A percentile compares a stretch with the other conserved stretches of the same genome.
Evolutionary conservation across 2,888 invertebrate genomes (phyloP).

Genomic region (Tupiocoris notatus): DNA sequence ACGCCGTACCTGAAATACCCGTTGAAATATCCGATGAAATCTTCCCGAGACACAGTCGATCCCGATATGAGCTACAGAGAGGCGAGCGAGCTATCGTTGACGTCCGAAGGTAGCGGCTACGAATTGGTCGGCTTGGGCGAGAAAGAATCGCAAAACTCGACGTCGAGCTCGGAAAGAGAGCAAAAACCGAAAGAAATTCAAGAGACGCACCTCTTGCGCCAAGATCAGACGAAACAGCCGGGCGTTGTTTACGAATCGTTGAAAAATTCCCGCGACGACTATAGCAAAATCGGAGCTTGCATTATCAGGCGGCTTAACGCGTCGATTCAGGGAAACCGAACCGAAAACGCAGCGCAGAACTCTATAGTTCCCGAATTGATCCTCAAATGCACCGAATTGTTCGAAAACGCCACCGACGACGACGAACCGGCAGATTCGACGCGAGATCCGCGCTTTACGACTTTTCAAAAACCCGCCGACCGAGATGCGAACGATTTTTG

Average conservation of each 20-base stretch:
- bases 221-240: neutral
- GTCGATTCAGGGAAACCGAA: neutral
- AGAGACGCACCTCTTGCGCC: neutral
- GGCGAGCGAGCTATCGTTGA: neutral
- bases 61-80: neutral
- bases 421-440: neutral
- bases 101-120: neutral
- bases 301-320: slow-evolving; percentile 20
- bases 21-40: too few relatives aligned
- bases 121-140: neutral
- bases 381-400: slow-evolving; percentile 14
- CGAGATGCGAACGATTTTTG: neutral
- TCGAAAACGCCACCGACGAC: neutral
- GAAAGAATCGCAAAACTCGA: neutral
- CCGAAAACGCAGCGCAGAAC: neutral
- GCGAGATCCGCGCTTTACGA: neutral
- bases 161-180: neutral
- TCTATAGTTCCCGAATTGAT: slow-evolving; percentile 5
- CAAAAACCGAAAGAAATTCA: neutral
- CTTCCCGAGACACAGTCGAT: neutral
- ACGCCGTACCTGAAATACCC: neutral
- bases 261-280: neutral
- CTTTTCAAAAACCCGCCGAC: too few relatives aligned
- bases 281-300: slow-evolving; percentile 22
- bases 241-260: neutral